phyloP scores from a whole-genome alignment of 2,797 vertebrate species.

The Gadopsis bispinosus region DNA sequence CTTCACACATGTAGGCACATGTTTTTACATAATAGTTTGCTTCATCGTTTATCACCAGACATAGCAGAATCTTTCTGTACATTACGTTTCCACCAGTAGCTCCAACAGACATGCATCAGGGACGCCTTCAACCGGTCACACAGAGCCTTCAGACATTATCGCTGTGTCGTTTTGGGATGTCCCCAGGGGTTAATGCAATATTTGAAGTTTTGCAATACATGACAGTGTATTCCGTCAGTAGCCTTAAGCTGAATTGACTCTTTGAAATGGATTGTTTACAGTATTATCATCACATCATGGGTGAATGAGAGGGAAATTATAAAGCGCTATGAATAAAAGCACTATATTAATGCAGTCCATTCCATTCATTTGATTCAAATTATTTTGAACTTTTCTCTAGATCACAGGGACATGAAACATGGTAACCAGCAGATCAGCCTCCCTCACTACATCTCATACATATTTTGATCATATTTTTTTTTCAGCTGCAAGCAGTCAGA shows the following conservation, averaged over 20 bases:
- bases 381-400: background rate
- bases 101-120: background rate
- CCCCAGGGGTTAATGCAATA: background rate
- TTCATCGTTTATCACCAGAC: background rate
- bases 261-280: background rate
- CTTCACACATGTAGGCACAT: background rate
- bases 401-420: background rate
- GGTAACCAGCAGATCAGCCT: background rate
- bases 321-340: background rate
- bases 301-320: background rate
- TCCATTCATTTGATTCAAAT: background rate
- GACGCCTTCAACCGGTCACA: no score
- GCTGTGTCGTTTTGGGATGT: background rate
- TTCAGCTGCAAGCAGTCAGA: background rate
- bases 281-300: no score
- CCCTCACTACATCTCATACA: background rate
- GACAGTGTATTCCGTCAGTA: background rate
- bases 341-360: background rate
- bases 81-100: background rate
- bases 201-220: background rate
- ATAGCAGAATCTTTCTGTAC: background rate
- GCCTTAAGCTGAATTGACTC: background rate
- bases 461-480: background rate
- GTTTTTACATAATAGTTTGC: background rate
- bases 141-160: background rate